Conservation (phyloP, 2,888 invertebrate species). For the Atethmia centrago region DNA sequence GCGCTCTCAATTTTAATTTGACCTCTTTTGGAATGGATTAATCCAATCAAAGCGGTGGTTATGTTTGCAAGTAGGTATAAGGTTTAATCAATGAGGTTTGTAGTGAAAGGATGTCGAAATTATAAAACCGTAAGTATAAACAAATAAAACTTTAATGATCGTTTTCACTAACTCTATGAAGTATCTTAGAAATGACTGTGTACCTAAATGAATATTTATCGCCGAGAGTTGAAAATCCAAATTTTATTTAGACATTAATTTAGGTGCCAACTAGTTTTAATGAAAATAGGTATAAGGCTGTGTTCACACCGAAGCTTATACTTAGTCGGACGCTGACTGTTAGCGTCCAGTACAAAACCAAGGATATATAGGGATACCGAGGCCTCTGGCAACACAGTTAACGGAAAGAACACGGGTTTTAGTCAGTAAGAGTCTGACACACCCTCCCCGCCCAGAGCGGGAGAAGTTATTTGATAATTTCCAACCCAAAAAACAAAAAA, state of each 20-base stretch:
- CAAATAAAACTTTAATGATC: background rate
- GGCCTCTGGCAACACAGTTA: too few species aligned
- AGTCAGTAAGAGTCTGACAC: too few species aligned
- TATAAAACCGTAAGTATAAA: background rate
- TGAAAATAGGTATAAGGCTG: background rate
- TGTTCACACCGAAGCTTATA: background rate
- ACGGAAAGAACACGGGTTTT: too few species aligned
- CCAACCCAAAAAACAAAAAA: too few species aligned
- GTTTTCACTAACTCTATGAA: background rate
- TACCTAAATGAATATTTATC: too few species aligned
- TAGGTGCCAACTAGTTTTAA: background rate
- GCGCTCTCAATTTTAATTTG: slow-evolving; percentile 33
- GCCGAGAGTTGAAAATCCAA: background rate
- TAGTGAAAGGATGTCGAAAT: background rate
- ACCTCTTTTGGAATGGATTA: slow-evolving; percentile 25
- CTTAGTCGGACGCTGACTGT: background rate
- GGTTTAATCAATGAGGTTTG: background rate
- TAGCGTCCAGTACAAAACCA: background rate
- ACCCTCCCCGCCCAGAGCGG: too few species aligned
- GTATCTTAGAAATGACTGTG: too few species aligned
- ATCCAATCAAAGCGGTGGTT: slow-evolving; percentile 14
- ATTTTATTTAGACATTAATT: background rate
- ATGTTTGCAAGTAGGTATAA: slow-evolving; percentile 3
- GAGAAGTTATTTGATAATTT: too few species aligned
- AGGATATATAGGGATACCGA: too few species aligned